phyloP scores from a whole-genome alignment of 1,140 invertebrate species.

The Latrodectus geometricus region DNA sequence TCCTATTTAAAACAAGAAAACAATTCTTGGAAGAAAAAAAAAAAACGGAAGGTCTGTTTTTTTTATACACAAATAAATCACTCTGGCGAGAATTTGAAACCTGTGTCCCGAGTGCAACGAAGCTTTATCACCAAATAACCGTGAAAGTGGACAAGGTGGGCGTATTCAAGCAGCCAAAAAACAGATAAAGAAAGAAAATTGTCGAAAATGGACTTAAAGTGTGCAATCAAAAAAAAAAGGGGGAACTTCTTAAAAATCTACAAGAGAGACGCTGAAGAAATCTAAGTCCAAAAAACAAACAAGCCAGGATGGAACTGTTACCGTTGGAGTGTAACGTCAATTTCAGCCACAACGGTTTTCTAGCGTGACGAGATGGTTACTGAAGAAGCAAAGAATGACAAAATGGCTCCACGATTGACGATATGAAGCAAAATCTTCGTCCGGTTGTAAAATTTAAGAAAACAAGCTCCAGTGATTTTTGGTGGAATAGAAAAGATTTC shows the following conservation, averaged over 20 bases:
- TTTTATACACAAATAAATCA: too few relatives aligned
- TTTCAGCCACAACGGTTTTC: constrained; percentile 2
- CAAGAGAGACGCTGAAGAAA: neutral
- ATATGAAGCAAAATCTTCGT: neutral
- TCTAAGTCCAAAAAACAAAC: neutral
- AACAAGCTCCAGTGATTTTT: constrained; percentile 14
- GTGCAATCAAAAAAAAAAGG: neutral
- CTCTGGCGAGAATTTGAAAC: too few relatives aligned
- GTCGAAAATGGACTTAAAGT: neutral
- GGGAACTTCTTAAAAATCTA: neutral
- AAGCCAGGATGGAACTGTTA: neutral
- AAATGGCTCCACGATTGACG: neutral
- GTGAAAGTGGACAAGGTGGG: neutral
- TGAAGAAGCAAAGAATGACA: constrained; percentile 1
- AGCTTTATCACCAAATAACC: neutral
- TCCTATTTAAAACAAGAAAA: too few relatives aligned
- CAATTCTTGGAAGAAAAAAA: too few relatives aligned
- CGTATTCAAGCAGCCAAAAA: neutral
- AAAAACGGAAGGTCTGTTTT: too few relatives aligned
- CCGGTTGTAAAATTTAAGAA: neutral
- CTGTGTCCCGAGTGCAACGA: too few relatives aligned
- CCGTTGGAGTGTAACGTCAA: neutral
- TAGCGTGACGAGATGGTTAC: constrained; percentile 10
- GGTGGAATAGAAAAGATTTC: too few relatives aligned
- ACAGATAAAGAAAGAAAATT: neutral